Conservation (phyloP, 2,113 vertebrate genomes). For the Alces alces region DNA sequence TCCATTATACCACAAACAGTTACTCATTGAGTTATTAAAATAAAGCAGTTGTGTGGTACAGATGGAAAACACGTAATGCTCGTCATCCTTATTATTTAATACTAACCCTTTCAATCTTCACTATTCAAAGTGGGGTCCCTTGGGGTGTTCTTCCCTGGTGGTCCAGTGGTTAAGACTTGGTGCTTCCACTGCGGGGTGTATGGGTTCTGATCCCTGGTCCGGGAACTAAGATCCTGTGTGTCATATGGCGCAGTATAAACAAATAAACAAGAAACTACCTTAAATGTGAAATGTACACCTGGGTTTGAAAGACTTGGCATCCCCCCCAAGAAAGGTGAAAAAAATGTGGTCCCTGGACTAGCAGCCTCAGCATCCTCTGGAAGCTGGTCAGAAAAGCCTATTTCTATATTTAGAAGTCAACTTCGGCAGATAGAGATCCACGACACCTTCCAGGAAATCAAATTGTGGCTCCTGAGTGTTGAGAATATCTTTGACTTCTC, state of each 20-base stretch:
- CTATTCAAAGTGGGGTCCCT: background rate
- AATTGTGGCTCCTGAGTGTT: background rate
- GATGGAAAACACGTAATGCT: background rate
- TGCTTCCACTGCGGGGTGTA: background rate
- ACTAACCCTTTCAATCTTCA: background rate
- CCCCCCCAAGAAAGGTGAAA: background rate
- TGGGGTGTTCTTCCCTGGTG: background rate
- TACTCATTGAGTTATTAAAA: background rate
- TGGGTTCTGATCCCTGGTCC: background rate
- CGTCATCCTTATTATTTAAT: background rate
- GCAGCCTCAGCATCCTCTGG: too few species aligned
- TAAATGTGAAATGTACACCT: background rate
- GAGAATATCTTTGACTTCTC: background rate
- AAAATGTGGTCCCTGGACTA: background rate
- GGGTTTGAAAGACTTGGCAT: background rate
- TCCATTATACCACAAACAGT: background rate
- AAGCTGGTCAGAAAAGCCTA: background rate
- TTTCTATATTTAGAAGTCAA: background rate
- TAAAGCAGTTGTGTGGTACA: background rate
- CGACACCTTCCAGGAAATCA: background rate
- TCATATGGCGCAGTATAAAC: background rate
- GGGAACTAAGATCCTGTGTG: background rate
- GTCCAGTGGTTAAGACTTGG: background rate
- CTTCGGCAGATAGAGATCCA: fast-evolving
- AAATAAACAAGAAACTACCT: background rate